Evolutionary conservation across 2,113 vertebrate species (phyloP).

Genomic region (Athene noctua): DNA sequence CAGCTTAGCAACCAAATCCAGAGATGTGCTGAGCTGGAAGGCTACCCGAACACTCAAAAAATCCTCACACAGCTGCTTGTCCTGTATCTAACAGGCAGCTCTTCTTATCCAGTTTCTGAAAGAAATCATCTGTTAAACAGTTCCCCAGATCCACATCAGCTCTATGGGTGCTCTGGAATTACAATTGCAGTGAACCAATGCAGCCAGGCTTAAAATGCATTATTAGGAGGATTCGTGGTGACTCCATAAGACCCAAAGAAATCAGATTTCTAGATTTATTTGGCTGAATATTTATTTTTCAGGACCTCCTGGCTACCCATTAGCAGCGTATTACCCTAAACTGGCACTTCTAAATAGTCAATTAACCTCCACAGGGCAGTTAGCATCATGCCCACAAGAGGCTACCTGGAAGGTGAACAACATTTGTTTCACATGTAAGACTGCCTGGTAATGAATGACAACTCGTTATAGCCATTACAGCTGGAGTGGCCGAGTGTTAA

Average conservation of each 20-base stretch:
- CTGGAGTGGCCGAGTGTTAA: background rate
- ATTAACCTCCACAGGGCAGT: background rate
- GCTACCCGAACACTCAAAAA: background rate
- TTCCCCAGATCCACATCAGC: conserved; percentile 38
- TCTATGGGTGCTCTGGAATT: conserved; percentile 32
- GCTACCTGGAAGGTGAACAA: conserved; percentile 14
- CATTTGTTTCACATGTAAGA: background rate
- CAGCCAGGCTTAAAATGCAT: conserved; percentile 9
- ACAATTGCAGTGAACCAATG: background rate
- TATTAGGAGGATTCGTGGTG: background rate
- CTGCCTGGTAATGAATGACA: background rate
- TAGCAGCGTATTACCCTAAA: background rate
- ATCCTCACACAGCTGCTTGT: background rate
- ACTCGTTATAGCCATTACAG: background rate
- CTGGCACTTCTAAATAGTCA: background rate
- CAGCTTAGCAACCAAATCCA: background rate
- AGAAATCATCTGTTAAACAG: conserved; percentile 47
- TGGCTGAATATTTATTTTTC: background rate
- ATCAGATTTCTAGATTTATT: conserved; percentile 11
- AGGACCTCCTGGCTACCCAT: background rate
- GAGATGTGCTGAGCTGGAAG: background rate
- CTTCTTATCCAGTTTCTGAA: conserved; percentile 11
- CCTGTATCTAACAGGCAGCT: background rate
- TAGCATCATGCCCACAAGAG: background rate
- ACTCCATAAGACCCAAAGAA: background rate